Base-by-base conservation (phyloP, 2,113 vertebrate species). In the Siniperca chuatsi region DNA sequence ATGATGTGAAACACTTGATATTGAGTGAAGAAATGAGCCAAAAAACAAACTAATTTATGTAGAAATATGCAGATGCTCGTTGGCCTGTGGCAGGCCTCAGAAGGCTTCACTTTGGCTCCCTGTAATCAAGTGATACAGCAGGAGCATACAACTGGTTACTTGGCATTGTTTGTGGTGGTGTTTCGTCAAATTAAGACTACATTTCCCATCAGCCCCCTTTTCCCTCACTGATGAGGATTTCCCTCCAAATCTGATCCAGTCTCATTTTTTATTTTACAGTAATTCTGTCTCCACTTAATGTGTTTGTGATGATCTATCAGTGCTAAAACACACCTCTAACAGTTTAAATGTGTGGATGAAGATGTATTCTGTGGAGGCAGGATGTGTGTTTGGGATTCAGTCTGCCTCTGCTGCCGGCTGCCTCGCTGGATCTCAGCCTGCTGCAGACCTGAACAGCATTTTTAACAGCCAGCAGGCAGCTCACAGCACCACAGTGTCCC, bases 381-480 rank as follows among this genome's bases (percentile, higher is more conserved):
- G 16, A 57, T 58, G 86, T 42, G 81, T 88, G 85, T 86, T 83
- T 89, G 82, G 80, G 84, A 89, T 90, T 90, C 91, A 87, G 81
- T 48, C 75, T 72, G 72, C 78, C 35, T 61, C 42, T 50, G 65
- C 77, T 46, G 64, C 60, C 25, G 66, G 68, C 79, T 65, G 78
- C 72, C 77, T 83, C 73, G 0, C 76, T 89, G 87, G 82, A 58
- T 76, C 82, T 85, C 81, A 83, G 87, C 83, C 84, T 77, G 86
- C 91, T 86, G 86, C 86, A 89, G 84, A 89, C 91, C 84, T 92
- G 91, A 83, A 69, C 86, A 46, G 91, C 86, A 91, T 91, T 72
- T 72, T 79, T 82, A 90, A 90, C 29, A 84, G 87, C 79, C 74
- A 58, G 81, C 76, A 82, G 84, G 81, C 77, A 76, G 80, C 77